Base-by-base conservation (phyloP, 2,113 vertebrate genomes). In the Apodemus sylvaticus region DNA sequence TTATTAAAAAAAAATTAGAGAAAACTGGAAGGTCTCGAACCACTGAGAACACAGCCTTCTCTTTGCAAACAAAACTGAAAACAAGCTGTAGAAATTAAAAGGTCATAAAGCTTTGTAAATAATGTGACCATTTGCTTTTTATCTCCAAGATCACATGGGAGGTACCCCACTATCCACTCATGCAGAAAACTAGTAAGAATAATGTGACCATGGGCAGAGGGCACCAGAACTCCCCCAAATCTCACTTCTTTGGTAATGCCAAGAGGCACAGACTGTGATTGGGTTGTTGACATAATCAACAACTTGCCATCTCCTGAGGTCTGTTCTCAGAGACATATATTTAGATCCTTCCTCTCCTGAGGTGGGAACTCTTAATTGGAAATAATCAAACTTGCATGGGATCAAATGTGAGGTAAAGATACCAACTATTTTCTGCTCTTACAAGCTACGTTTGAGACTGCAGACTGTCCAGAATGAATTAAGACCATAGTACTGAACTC, bases 41-140 rank as follows among this genome's bases (percentile, higher is more conserved):
- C n/a, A 42, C 71, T 8, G 3, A 42, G n/a, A 73, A 42, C 3
- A 3, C 20, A 22, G 19, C n/a, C 19, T 39, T 73, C n/a, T 22
- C 91, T 90, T 90, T 85, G 62, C 79, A 96, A 81, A 90, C 53
- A 70, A 95, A 86, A 55, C 12, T 8, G 12, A 94, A 81, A 94
- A 66, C 12, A 22, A 82, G 68, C 87, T 48, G 60, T 64, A 45
- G n/a, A 96, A 96, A 81, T 13, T 2, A 16, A n/a, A 34, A 55
- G 55, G 81, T 45, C 31, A 2, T n/a, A 82, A 55, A 93, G 29
- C 31, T 87, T 87, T 94, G 34, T 71, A 85, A 78, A 91, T 36
- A 39, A 22, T 14, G 81, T 39, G n/a, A 2, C 12, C 66, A 53
- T 86, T 94, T 60, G 16, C 60, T 92, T 82, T 73, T 94, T 66